Evolutionary conservation across 2,797 vertebrate species (phyloP).

Genomic region (Enteromius radiatus): DNA sequence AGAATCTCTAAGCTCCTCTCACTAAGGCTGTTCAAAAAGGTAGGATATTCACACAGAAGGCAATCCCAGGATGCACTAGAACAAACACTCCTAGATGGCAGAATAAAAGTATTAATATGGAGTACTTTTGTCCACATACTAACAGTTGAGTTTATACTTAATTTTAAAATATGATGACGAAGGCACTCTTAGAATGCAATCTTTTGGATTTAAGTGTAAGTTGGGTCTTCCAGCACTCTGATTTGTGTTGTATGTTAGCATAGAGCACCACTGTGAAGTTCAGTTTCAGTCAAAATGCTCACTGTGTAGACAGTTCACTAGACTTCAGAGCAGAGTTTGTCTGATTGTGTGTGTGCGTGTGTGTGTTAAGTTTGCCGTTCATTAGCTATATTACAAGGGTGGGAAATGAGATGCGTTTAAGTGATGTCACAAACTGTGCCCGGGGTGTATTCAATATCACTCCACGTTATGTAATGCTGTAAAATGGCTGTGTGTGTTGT

Average conservation of each 20-base stretch:
- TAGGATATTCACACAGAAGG: not conserved
- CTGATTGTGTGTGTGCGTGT: not conserved
- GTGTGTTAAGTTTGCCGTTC: slow-evolving; percentile 20
- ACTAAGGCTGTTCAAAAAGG: not conserved
- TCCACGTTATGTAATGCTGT: slow-evolving; percentile 28
- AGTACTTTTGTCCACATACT: not conserved
- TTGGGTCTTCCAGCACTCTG: not conserved
- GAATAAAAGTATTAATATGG: not conserved
- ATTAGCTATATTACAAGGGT: slow-evolving; percentile 36
- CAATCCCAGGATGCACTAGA: not conserved
- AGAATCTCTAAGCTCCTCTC: not conserved
- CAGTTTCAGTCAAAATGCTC: not conserved
- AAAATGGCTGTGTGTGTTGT: slow-evolving; percentile 25
- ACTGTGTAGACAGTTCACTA: not conserved
- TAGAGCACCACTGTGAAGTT: not conserved
- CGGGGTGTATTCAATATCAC: slow-evolving; percentile 39
- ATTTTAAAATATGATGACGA: not conserved
- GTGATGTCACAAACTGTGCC: slow-evolving; percentile 46
- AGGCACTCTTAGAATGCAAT: not conserved
- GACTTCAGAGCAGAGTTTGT: not conserved
- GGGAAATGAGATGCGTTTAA: slow-evolving; percentile 39
- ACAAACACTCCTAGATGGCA: not conserved
- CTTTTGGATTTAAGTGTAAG: not conserved
- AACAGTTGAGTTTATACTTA: no score
- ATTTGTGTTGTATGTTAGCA: not conserved